phyloP scores from a whole-genome alignment of 2,888 invertebrate species.

The Nomada flava region DNA sequence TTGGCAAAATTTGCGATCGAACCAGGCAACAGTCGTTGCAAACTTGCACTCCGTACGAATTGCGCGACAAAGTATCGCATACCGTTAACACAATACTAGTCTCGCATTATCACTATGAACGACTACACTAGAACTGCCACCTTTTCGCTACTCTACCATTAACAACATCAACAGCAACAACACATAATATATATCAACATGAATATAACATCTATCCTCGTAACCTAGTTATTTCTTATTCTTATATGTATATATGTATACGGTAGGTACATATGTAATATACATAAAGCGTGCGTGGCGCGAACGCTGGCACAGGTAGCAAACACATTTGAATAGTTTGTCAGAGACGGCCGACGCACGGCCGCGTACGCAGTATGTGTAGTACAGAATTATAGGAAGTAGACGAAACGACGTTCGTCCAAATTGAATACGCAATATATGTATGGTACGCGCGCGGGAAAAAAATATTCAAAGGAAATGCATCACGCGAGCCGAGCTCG shows the following conservation, averaged over 20 bases:
- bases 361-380: constrained; percentile 14
- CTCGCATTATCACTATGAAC: constrained; percentile 53
- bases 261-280: constrained; percentile 54
- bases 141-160: constrained; percentile 75
- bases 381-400: constrained; percentile 56
- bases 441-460: constrained; percentile 9
- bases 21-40: too few relatives aligned
- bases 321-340: constrained; percentile 1
- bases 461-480: constrained; percentile 22
- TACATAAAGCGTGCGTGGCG: constrained; percentile 24
- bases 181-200: constrained; percentile 82
- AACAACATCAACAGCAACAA: constrained; percentile 84
- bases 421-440: constrained; percentile 28
- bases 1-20: constrained; percentile 36
- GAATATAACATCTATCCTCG: constrained; percentile 72
- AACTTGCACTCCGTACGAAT: background rate
- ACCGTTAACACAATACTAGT: constrained; percentile 42
- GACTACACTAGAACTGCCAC: constrained; percentile 56
- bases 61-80: constrained; percentile 10
- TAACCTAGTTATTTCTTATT: constrained; percentile 58
- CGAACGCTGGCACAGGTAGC: constrained; percentile 20
- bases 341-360: background rate
- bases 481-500: constrained; percentile 14
- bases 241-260: constrained; percentile 44
- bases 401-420: constrained; percentile 50